Evolutionary conservation across 2,888 invertebrate genomes (phyloP).

Genomic region (Abscondita cerata): DNA sequence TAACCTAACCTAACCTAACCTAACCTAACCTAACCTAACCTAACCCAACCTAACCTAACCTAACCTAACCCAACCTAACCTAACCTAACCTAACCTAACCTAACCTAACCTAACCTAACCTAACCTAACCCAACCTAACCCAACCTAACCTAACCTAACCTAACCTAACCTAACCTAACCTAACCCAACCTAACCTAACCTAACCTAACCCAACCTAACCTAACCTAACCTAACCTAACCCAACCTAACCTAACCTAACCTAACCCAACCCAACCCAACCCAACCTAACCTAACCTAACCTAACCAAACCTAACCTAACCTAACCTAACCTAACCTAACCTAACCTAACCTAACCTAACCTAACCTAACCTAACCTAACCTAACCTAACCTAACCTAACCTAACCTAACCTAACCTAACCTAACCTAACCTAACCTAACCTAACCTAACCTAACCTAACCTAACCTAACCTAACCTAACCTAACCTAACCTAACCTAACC

Average conservation of each 20-base stretch:
- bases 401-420: constrained; percentile 33
- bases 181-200: constrained; percentile 28
- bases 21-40: neutral
- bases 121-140: constrained; percentile 37
- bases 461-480: constrained; percentile 3
- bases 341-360: constrained; percentile 36
- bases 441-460: constrained; percentile 30
- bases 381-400: constrained; percentile 35
- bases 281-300: constrained; percentile 19
- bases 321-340: constrained; percentile 38
- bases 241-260: constrained; percentile 20
- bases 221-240: constrained; percentile 28
- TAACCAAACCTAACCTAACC: constrained; percentile 38
- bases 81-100: constrained; percentile 36
- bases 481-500: constrained; percentile 1
- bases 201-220: constrained; percentile 21
- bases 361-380: constrained; percentile 38
- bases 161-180: constrained; percentile 34
- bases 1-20: constrained; percentile 1
- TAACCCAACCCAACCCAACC: constrained; percentile 30
- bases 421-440: constrained; percentile 22
- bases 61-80: constrained; percentile 37
- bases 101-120: constrained; percentile 39
- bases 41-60: constrained; percentile 37
- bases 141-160: constrained; percentile 36